Conservation (phyloP, 2,888 invertebrate species). For the Zootermopsis nevadensis region DNA sequence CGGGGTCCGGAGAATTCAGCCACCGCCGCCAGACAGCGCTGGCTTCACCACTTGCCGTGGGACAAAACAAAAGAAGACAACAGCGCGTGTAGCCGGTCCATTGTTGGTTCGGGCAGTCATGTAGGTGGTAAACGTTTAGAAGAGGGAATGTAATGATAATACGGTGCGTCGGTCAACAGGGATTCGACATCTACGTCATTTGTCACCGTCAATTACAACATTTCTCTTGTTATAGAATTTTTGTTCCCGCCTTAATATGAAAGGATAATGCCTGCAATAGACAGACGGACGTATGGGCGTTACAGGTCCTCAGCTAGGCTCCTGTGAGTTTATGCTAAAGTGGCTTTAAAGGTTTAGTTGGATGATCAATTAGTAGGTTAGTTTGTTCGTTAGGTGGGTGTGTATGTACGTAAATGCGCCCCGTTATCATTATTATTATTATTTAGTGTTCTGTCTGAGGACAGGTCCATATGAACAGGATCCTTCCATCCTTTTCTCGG, state of each 20-base stretch:
- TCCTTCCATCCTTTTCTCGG: too few species aligned
- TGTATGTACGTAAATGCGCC: too few species aligned
- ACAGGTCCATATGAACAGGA: too few species aligned
- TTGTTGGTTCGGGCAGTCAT: not conserved
- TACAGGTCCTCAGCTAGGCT: not conserved
- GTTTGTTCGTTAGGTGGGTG: too few species aligned
- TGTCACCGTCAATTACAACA: slow-evolving; percentile 21
- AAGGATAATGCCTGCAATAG: not conserved
- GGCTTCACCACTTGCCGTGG: too few species aligned
- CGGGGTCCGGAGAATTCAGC: not conserved
- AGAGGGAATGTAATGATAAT: not conserved
- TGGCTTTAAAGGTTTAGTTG: not conserved
- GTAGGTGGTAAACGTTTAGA: not conserved
- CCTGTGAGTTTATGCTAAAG: not conserved
- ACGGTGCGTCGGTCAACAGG: slow-evolving; percentile 3
- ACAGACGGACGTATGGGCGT: not conserved
- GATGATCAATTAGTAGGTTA: too few species aligned
- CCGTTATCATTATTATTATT: too few species aligned
- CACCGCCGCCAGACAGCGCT: not conserved
- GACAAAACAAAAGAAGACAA: not conserved
- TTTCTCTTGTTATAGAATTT: slow-evolving; percentile 9
- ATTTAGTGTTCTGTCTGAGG: too few species aligned
- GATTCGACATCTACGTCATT: not conserved
- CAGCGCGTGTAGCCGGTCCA: not conserved
- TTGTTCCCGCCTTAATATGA: not conserved